Percentiles rank a stretch among this genome's conserved stretches.
These are phyloP conservation scores for Craseonycteris thonglongyai DNA, from an alignment of 2,113 vertebrate genomes.

Conservation along the genomic window DNA sequence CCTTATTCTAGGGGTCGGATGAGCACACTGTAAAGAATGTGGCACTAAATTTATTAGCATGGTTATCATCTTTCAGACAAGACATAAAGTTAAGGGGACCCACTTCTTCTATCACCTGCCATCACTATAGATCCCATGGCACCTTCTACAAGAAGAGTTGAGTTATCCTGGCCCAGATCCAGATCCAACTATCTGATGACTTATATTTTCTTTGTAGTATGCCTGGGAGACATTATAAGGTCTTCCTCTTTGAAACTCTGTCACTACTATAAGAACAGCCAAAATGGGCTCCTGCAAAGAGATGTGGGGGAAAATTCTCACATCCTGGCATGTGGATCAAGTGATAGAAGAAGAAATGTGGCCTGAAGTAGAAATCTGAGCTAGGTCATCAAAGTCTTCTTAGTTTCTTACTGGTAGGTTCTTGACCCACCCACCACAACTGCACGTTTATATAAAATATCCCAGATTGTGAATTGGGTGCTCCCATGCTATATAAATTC, in stretches of 20 bases:
- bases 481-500: neutral
- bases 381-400: neutral
- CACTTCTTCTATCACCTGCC: slow-evolving; percentile 62
- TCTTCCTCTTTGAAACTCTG: slow-evolving; percentile 62
- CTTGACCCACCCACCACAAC: neutral
- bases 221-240: slow-evolving; percentile 60
- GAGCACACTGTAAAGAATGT: slow-evolving; percentile 47
- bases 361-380: neutral
- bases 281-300: slow-evolving; percentile 30
- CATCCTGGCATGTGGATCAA: slow-evolving; percentile 36
- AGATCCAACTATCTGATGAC: slow-evolving; percentile 54
- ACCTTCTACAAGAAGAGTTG: slow-evolving; percentile 65
- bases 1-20: slow-evolving; percentile 52
- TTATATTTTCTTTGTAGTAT: slow-evolving; percentile 68
- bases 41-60: slow-evolving; percentile 63
- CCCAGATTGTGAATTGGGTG: neutral
- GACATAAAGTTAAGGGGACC: slow-evolving; percentile 46
- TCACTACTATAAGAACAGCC: slow-evolving; percentile 11
- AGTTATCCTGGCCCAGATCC: slow-evolving; percentile 65
- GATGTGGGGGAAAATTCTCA: neutral
- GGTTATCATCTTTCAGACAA: slow-evolving; percentile 68
- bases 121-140: slow-evolving; percentile 57
- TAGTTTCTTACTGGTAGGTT: neutral
- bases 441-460: neutral
- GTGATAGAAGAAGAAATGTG: neutral